phyloP scores from a whole-genome alignment of 2,797 vertebrate genomes.

The Brachymystax lenok region DNA sequence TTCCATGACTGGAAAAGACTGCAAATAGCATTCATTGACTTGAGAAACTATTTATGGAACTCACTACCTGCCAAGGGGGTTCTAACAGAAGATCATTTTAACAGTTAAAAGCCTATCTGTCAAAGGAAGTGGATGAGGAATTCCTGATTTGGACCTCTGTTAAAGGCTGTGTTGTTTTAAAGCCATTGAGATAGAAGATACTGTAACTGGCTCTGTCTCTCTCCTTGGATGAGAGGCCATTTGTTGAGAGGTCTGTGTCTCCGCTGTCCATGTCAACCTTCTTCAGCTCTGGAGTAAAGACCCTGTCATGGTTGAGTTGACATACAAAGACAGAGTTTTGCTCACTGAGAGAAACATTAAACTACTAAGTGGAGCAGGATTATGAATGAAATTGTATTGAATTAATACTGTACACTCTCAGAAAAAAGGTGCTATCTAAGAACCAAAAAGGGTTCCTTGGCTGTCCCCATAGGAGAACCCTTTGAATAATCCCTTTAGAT shows the following conservation, averaged over 20 bases:
- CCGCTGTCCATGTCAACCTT: not conserved
- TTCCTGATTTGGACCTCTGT: constrained; percentile 2
- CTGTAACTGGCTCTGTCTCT: not conserved
- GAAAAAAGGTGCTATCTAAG: not conserved
- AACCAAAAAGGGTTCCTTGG: too few species aligned
- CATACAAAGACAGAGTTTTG: not conserved
- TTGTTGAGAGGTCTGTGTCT: not conserved
- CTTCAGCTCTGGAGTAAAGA: constrained; percentile 1
- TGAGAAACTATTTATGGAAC: too few species aligned
- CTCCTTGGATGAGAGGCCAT: not conserved
- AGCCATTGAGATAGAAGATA: not conserved
- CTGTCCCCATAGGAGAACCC: too few species aligned
- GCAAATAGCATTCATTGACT: too few species aligned
- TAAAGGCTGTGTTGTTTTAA: not conserved
- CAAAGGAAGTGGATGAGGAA: constrained; percentile 10
- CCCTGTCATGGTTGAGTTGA: not conserved
- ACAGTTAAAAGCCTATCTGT: not conserved
- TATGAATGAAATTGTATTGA: too few species aligned
- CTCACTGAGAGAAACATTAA: not conserved
- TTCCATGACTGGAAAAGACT: too few species aligned
- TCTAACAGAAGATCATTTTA: not conserved
- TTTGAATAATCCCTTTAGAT: too few species aligned
- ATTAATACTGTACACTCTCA: too few species aligned
- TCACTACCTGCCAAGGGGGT: too few species aligned
- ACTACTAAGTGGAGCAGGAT: too few species aligned